Conservation (phyloP, 2,888 invertebrate species). For the Dione juno region DNA sequence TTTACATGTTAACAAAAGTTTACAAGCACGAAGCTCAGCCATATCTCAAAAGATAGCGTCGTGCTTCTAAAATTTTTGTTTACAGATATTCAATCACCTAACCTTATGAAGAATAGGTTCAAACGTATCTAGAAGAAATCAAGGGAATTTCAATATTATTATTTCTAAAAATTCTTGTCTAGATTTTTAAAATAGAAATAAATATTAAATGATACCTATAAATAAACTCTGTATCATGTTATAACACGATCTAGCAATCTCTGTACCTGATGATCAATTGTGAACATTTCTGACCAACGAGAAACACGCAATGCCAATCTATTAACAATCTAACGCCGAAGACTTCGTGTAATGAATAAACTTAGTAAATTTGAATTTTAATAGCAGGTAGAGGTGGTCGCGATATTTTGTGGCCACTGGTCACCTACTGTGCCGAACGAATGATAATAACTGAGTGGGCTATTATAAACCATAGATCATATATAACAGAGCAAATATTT, state of each 20-base stretch:
- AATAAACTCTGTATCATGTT: not conserved
- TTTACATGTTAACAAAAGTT: not conserved
- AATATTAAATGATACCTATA: not conserved
- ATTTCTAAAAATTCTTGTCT: too few species aligned
- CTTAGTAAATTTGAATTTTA: conserved; percentile 31
- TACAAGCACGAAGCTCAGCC: not conserved
- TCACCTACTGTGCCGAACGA: conserved; percentile 29
- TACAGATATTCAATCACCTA: too few species aligned
- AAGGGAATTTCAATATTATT: too few species aligned
- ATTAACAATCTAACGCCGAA: conserved; percentile 30
- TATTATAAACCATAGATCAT: not conserved
- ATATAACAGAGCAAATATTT: not conserved
- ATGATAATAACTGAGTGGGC: conserved; percentile 16
- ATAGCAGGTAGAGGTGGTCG: conserved; percentile 31
- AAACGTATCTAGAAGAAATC: not conserved
- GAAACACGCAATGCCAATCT: conserved; percentile 30
- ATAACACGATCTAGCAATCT: not conserved
- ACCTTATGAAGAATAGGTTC: not conserved
- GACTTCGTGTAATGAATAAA: conserved; percentile 31
- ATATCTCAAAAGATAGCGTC: too few species aligned
- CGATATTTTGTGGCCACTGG: conserved; percentile 26
- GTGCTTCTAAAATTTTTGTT: too few species aligned
- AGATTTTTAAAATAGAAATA: not conserved
- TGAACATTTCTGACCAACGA: conserved; percentile 10
- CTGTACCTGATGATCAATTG: not conserved